phyloP scores from a whole-genome alignment of 37 sponge, comb jelly and placozoan genomes.

The Ianthella basta region DNA sequence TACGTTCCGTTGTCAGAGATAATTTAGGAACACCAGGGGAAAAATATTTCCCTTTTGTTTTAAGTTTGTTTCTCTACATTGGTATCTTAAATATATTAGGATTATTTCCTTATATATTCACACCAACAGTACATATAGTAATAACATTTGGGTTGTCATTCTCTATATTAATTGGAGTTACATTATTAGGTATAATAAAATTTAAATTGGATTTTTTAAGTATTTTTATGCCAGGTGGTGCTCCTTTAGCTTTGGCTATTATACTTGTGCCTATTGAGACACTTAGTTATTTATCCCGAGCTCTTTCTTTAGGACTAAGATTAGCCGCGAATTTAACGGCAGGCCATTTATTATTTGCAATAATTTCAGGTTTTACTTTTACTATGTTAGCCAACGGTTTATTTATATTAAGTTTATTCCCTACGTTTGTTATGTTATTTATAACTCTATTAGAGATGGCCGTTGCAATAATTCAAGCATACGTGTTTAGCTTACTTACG shows the following conservation, averaged over 20 bases:
- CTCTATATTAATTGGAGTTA: slow-evolving; percentile 70
- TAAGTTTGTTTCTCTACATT: slow-evolving; percentile 73
- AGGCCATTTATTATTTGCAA: slow-evolving; percentile 87
- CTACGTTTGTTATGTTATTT: slow-evolving; percentile 62
- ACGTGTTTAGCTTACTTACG: slow-evolving; percentile 76
- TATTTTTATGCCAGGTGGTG: slow-evolving; percentile 76
- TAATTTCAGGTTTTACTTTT: slow-evolving; percentile 80
- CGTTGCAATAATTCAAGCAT: slow-evolving; percentile 81
- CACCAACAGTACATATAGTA: slow-evolving; percentile 74
- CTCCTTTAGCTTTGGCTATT: slow-evolving; percentile 64
- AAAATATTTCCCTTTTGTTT: slow-evolving; percentile 70
- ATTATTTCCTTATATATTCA: slow-evolving; percentile 79
- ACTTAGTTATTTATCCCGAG: slow-evolving; percentile 64
- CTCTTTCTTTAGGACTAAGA: slow-evolving; percentile 76
- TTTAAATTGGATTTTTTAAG: slow-evolving; percentile 66
- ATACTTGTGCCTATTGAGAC: slow-evolving; percentile 72
- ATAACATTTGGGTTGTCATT: slow-evolving; percentile 79
- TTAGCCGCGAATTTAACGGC: slow-evolving; percentile 82
- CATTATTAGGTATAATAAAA: slow-evolving; percentile 51
- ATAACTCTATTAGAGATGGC: slow-evolving; percentile 75
- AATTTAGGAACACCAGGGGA: slow-evolving; percentile 66
- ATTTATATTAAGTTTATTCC: slow-evolving; percentile 51
- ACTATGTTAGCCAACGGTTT: slow-evolving; percentile 59
- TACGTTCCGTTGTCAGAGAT: slow-evolving; percentile 63
- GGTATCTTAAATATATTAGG: slow-evolving; percentile 73